Evolutionary conservation across 2,797 vertebrate species (phyloP), one percentile per base, ranked within the genome.

Genomic region (Crax fasciolata): DNA sequence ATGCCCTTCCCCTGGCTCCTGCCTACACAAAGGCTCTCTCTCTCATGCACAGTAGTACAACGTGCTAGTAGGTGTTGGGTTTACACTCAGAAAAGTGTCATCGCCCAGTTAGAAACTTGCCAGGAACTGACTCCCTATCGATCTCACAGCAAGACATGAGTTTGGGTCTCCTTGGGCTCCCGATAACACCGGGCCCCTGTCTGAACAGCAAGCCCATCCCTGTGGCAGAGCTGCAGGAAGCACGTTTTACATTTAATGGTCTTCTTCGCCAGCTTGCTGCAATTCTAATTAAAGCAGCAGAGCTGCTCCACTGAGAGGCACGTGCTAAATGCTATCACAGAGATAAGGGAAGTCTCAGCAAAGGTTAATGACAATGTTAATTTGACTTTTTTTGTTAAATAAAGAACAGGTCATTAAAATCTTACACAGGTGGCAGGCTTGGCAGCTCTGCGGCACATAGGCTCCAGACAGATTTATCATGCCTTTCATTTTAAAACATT

Each of bases 371-470:
- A 95, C 87, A 93, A 82, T 67, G 55, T 73, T 96, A 66, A 96
- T 95, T 93, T 87, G 66, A 87, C 54, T 73, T 16, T 28, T 90
- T 83, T 86, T 73, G 35, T 78, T 94, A 89, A 97, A 91, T 63
- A 80, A 74, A 89, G 76, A 96, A 81, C 3, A 77, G 87, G 90
- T 97, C 91, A 94, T 97, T 97, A 97, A 97, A 96, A 94, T 79
- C 90, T 86, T 91, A 86, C 97, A 94, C 96, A 98, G 97, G 97
- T 97, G 97, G 96, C 94, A 97, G 70, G 87, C 94, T 95, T 97
- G 96, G 95, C 96, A 97, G 93, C 79, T 90, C 94, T 68, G 16
- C 55, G 57, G 38, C 19, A 13, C 77, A 39, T 39, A 65, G 49
- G 11, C 63, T 94, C 46, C 8, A 87, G 96, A 96, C 89, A 97